Base-by-base conservation (phyloP, 92 coral and sea anemone genomes). In the Porites lobata region DNA sequence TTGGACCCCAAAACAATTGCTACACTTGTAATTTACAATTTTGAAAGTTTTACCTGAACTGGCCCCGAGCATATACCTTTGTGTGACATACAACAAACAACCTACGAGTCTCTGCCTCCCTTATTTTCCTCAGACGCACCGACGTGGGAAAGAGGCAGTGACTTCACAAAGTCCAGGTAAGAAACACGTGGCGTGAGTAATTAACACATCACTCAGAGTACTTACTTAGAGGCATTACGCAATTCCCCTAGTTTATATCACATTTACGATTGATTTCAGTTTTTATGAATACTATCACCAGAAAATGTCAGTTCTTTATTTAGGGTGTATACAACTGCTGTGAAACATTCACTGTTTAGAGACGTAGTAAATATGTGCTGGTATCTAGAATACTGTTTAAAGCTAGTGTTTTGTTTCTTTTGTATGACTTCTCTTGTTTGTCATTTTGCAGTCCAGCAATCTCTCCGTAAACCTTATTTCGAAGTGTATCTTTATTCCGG, bases 81-180 rank as follows among this genome's bases (percentile, higher is more conserved):
- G 6, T 38, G 47, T 4, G 47, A 38, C 6, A 38, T 38, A 38
- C 47, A 15, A 15, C 3, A 62, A 62, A 62, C 1, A 3, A 62
- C 1, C 66, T 20, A 62, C 22, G 58, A 73, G 51, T 78, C 9
- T 8, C 9, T 24, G 38, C 29, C 29, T 53, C 1, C 43, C 13
- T 81, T 68, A 7, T 72, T 64, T 12, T 83, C 21, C 73, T 13
- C 63, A 84, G 87, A 75, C 4, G 50, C 56, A 11, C 87, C 69
- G 12, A 74, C 81, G 22, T 62, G 62, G 13, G 73, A 73, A 22
- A 14, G 51, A 50, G 73, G 64, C 52, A 54, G 73, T 17, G 74
- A 72, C 21, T 5, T 51, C 69, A 75, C 64, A 52, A 84, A 75
- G 65, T 21, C 73, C 65, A 84, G 87, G 87, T 84, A 75, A 61